These are phyloP conservation scores for Macrotis lagotis DNA, from an alignment of 2,113 vertebrate genomes.

Conservation along the genomic window DNA sequence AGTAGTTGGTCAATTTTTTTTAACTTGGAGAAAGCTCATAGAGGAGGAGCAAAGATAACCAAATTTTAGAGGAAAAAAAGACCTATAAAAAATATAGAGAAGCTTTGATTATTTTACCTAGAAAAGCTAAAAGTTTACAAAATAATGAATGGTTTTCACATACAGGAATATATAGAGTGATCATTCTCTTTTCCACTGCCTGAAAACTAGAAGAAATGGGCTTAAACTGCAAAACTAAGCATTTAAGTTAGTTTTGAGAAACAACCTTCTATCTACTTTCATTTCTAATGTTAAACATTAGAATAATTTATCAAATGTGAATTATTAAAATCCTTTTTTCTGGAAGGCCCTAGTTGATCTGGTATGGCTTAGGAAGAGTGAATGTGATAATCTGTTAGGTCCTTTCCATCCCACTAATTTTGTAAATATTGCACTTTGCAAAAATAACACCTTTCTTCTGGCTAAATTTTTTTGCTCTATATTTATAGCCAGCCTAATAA, in stretches of 20 bases:
- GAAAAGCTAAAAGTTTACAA: neutral
- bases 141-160: neutral
- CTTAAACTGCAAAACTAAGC: neutral
- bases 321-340: slow-evolving; percentile 16
- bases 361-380: slow-evolving; percentile 17
- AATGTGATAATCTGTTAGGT: neutral
- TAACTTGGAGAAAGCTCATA: neutral
- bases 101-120: neutral
- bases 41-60: neutral
- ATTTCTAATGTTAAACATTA: neutral
- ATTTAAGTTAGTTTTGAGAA: slow-evolving; percentile 8
- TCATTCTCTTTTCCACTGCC: neutral
- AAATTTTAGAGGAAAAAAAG: neutral
- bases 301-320: neutral
- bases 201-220: neutral
- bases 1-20: neutral
- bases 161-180: fast-evolving
- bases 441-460: neutral
- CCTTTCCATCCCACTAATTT: slow-evolving; percentile 6
- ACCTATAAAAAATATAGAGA: neutral
- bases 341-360: neutral
- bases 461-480: neutral
- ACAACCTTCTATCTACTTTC: neutral
- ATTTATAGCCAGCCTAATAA: neutral
- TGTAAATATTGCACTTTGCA: neutral